Conservation (phyloP, 2,888 invertebrate species). For the Junonia oenone region DNA sequence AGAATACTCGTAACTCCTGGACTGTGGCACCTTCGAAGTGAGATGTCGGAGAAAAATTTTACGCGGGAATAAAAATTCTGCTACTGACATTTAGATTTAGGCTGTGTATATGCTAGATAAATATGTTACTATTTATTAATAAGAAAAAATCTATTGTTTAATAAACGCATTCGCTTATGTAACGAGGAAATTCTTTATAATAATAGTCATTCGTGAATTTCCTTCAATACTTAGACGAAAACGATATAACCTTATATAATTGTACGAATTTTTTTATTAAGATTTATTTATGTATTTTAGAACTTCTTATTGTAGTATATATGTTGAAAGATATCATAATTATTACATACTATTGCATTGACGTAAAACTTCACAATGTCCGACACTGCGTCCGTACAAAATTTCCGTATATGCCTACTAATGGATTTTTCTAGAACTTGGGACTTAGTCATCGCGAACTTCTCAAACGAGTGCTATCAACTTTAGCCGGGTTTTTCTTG, state of each 20-base stretch:
- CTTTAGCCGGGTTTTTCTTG: slow-evolving; percentile 44
- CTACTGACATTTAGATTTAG: slow-evolving; percentile 22
- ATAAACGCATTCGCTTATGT: neutral
- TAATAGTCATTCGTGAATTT: no score
- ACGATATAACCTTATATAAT: slow-evolving; percentile 1
- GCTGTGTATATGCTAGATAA: slow-evolving; percentile 8
- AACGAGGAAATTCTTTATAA: neutral
- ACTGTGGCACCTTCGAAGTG: slow-evolving; percentile 14
- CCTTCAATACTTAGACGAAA: neutral
- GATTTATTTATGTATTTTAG: neutral
- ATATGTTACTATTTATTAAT: slow-evolving; percentile 9
- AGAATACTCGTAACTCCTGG: slow-evolving; percentile 6
- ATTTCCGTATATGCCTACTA: neutral
- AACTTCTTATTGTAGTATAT: neutral
- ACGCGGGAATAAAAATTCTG: slow-evolving; percentile 1
- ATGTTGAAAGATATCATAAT: neutral
- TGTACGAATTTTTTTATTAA: neutral
- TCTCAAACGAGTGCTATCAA: slow-evolving; percentile 65
- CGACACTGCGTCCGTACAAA: neutral
- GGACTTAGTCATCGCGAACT: slow-evolving; percentile 72
- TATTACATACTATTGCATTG: neutral
- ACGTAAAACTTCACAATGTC: neutral
- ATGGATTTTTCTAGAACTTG: neutral
- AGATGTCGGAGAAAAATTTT: slow-evolving; percentile 6
- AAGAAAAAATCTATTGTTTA: slow-evolving; percentile 7